Evolutionary conservation across 2,113 vertebrate genomes (phyloP), one percentile per base, ranked within the genome.

Genomic region (Pelecanoides urinatrix): DNA sequence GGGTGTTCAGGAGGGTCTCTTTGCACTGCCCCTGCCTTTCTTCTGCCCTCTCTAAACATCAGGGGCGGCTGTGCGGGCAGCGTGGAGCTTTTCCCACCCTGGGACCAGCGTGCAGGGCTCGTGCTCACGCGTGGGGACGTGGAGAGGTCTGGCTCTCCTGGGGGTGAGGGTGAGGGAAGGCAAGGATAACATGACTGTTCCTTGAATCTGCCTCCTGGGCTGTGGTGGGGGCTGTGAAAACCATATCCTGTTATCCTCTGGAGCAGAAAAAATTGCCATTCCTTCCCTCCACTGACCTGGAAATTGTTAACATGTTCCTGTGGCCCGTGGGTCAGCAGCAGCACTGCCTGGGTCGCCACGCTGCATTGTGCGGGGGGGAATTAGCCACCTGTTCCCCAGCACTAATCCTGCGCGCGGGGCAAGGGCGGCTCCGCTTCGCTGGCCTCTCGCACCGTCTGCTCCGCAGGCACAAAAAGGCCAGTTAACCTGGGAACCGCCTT

Each of bases 261-360:
- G 91, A 87, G 75, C 81, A 90, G 91, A 86, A 92, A 49, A 50
- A 79, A 90, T 82, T 11, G 17, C 75, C 93, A 96, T 97, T 96
- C 94, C 95, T 94, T 74, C 52, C 75, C 72, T 95, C 93, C 79
- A 4, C 50, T 96, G 95, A 96, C 96, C 96, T 96, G 95, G 92
- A 97, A 97, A 95, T 56, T 58, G 93, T 89, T 62, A 94, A 90
- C 86, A 76, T 53, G 81, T 86, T 59, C 93, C 88, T 63, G 87
- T 15, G 81, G 88, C 82, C 91, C 10, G 3, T 30, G 88, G 96
- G 96, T 95, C 92, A 93, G 67, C 78, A 22, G 90, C 55, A 22
- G 84, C 90, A 30, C 17, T 42, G 88, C 86, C 92, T 30, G 89
- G 92, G 92, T 90, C 70, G 25, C 75, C 78, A 73, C 44, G 49